Conservation (phyloP, 2,888 invertebrate species). For the Scaptomyza cyrtandrae region DNA sequence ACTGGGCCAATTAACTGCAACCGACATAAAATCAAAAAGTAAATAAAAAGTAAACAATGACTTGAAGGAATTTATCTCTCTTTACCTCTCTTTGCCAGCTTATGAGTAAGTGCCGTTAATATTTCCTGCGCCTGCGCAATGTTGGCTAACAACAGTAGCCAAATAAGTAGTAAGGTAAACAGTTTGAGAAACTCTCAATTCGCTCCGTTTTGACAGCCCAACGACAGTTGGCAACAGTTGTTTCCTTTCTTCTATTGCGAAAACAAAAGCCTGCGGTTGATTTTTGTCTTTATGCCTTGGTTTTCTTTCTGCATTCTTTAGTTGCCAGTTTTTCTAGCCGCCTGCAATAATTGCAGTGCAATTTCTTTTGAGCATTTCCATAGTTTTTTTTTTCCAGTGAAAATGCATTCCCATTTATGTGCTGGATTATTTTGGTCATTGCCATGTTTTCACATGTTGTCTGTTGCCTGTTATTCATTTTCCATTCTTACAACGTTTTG, state of each 20-base stretch:
- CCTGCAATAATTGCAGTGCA: constrained; percentile 70
- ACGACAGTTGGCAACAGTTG: constrained; percentile 61
- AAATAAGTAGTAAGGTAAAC: constrained; percentile 3
- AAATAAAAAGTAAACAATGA: constrained; percentile 64
- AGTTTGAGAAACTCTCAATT: constrained; percentile 24
- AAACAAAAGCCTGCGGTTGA: constrained; percentile 69
- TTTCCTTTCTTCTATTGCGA: constrained; percentile 26
- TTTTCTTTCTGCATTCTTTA: constrained; percentile 38
- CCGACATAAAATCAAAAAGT: constrained; percentile 72
- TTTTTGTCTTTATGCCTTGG: constrained; percentile 64
- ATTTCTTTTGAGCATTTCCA: constrained; percentile 41
- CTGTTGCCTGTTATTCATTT: constrained; percentile 31
- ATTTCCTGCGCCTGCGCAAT: constrained; percentile 66
- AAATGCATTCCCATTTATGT: constrained; percentile 51
- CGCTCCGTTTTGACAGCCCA: constrained; percentile 67
- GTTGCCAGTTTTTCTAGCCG: constrained; percentile 35
- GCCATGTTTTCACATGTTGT: constrained; percentile 75
- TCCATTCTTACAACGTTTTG: constrained; percentile 19
- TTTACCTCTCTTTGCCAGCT: background rate
- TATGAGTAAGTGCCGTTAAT: constrained; percentile 49
- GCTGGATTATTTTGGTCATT: constrained; percentile 77
- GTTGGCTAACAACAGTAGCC: constrained; percentile 40
- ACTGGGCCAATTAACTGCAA: constrained; percentile 73
- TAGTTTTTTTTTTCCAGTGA: constrained; percentile 33
- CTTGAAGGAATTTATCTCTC: constrained; percentile 1